Base-by-base conservation (phyloP, 2,888 invertebrate genomes). In the Euphydryas editha region DNA sequence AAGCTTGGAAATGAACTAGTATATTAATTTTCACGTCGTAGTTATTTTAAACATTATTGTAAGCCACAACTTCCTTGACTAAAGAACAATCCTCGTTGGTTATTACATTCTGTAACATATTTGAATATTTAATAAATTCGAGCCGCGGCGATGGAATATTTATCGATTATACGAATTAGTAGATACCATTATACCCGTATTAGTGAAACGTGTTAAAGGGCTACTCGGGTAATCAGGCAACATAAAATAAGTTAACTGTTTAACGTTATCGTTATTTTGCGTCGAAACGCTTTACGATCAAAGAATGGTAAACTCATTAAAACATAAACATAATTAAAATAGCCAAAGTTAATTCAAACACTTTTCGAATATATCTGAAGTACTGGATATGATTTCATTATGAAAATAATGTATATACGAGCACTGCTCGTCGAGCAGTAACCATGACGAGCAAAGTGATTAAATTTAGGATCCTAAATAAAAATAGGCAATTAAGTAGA, bases 391-490 rank as follows among this genome's bases (percentile, higher is more conserved):
- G 55, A 61, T 68, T 68, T 59, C 42, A 59, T 68, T 65, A 65
- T 37, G 59, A 65, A 65, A 62, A 69, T 59, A 65, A 62, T 51
- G 24, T 81, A 82, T 77, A 80, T 79, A 83, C 81, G 80, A 79
- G n/a, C n/a, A n/a, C n/a, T n/a, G n/a, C n/a, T n/a, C n/a, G n/a
- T n/a, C n/a, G n/a, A n/a, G 77, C 84, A 75, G 76, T 72, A 75
- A 83, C 82, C 87, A 80, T 85, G 83, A 87, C 85, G 84, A 75
- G 73, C 77, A 78, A 77, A 75, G 75, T 74, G 80, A 83, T 84
- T 83, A 84, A 81, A 84, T 79, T 83, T 82, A 84, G 81, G 76
- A 84, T 82, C 71, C 71, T 79, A 84, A 82, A 87, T 85, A 84
- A 86, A 79, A 82, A 81, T 81, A 80, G 77, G 80, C 83, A 83